Percentiles rank a stretch among this genome's conserved stretches.
Conservation (phyloP, 2,113 vertebrate genomes). For the Tupaia tana region DNA sequence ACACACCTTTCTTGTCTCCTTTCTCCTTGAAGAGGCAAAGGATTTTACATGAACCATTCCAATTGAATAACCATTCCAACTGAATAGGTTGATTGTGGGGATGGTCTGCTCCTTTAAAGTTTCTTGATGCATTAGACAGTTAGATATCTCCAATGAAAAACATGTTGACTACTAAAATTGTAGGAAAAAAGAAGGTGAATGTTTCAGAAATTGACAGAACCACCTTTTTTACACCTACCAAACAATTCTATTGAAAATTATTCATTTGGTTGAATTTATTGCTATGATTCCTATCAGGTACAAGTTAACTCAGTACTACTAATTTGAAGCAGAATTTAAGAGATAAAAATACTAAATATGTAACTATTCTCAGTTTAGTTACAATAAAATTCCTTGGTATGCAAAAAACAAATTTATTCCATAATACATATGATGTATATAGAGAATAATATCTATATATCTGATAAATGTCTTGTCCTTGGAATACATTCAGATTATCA, state of each 20-base stretch:
- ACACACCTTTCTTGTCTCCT: not conserved
- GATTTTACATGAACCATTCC: not conserved
- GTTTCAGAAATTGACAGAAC: constrained; percentile 8
- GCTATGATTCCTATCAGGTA: not conserved
- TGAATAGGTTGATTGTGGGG: not conserved
- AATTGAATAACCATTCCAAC: not conserved
- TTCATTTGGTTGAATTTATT: constrained; percentile 52
- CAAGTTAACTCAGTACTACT: not conserved
- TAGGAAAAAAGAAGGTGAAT: not conserved
- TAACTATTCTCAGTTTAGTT: constrained; percentile 23
- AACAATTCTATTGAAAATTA: not conserved
- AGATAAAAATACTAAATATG: not conserved
- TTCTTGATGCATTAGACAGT: not conserved
- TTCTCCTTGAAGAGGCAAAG: constrained; percentile 35
- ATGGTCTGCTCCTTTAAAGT: constrained; percentile 33
- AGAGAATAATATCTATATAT: not conserved
- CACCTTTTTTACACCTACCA: too few relatives aligned
- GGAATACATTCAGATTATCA: not conserved
- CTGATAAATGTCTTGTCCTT: not conserved
- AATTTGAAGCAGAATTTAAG: constrained; percentile 22
- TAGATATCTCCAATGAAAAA: constrained; percentile 40
- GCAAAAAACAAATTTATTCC: not conserved
- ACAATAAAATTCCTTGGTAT: constrained; percentile 29
- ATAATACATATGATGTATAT: not conserved
- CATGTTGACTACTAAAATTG: not conserved